Base-by-base conservation (phyloP, 2,113 vertebrate genomes). In the Podarcis raffonei region DNA sequence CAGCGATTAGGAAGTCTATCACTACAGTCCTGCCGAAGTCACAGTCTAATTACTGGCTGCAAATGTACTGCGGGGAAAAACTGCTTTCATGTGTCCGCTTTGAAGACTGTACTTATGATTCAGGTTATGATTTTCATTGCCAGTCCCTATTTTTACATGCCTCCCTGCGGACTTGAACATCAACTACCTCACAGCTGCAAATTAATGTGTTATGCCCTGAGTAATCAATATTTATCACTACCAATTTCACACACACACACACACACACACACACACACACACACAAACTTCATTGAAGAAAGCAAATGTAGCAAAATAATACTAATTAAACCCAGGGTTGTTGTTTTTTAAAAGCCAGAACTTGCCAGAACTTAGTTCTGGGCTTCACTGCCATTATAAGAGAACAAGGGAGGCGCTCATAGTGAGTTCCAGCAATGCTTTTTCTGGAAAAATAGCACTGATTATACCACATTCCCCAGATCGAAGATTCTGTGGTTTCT, bases 1-100 rank as follows among this genome's bases (percentile, higher is more conserved):
- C 0, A 90, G 85, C 48, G 76, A 3, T 77, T 76, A 4, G 48
- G 79, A 91, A 92, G 94, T 90, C 6, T 65, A 57, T 62, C 0
- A 23, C 13, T 53, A 83, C 89, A 84, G 27, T 30, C 23, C 82
- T 86, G 92, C 86, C 87, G 89, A 0, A 81, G 85, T 80, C 90
- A 79, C 90, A 20, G 53, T 83, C 86, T 94, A 93, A 94, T 94
- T 90, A 92, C 78, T 48, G 75, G 15, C 92, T 92, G 89, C 0
- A 0, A 42, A 69, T 3, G n/a, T 75, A 39, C 80, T 87, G 57
- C 32, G 42, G 23, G 83, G 65, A 95, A 94, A 74, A 57, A 39
- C 89, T 8, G 77, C 3, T 39, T 78, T 84, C 91, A 74, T 83
- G 80, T 87, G 0, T 0, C 86, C 72, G 53, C 87, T 80, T 1